These are phyloP conservation scores for Rhinoptilus africanus DNA, from an alignment of 2,113 vertebrate genomes.

Conservation along the genomic window DNA sequence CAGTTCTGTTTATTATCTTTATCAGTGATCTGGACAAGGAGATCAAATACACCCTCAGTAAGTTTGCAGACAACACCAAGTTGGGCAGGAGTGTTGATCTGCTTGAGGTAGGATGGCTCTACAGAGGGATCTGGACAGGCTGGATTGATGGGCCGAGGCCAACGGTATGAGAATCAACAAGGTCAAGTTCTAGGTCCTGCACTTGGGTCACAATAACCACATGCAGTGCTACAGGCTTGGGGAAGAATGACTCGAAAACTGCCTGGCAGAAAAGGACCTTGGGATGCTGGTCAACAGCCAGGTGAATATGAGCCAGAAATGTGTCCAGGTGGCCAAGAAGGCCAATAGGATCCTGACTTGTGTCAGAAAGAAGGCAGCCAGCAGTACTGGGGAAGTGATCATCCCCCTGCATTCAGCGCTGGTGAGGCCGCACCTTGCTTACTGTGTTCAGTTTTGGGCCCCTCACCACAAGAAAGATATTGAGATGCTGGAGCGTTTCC, in stretches of 20 bases:
- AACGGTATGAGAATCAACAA: not conserved
- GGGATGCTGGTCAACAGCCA: accelerated
- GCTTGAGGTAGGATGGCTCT: not conserved
- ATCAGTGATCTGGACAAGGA: not conserved
- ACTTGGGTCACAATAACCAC: not conserved
- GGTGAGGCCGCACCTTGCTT: not conserved
- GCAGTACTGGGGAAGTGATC: not conserved
- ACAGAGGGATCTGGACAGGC: not conserved
- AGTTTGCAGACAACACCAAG: not conserved
- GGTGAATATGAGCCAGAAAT: not conserved
- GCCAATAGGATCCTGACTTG: not conserved
- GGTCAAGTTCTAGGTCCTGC: not conserved
- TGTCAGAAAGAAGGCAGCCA: not conserved
- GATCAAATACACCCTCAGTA: not conserved
- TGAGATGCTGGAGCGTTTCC: accelerated
- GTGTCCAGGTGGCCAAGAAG: not conserved
- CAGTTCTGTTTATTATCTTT: not conserved
- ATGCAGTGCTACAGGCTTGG: not conserved
- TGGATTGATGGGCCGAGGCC: not conserved
- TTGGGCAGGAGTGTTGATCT: not conserved
- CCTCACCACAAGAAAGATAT: not conserved
- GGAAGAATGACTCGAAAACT: not conserved
- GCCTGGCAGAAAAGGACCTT: not conserved
- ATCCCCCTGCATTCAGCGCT: not conserved
- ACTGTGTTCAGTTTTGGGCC: not conserved